Conservation (phyloP, 2,113 vertebrate species). For the Psittacula cyanocephala region DNA sequence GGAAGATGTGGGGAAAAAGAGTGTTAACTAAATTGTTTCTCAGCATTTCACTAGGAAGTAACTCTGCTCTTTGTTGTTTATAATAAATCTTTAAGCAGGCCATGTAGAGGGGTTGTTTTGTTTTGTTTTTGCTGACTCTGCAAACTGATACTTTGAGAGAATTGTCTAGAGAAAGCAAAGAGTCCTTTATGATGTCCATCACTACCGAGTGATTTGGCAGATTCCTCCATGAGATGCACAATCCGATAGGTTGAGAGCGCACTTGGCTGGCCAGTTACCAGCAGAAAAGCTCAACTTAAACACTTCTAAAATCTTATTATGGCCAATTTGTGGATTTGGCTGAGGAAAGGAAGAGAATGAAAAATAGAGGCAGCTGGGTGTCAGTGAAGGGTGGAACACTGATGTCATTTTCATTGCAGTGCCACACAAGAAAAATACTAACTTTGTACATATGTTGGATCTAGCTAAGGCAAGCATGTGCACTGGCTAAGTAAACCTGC, state of each 20-base stretch:
- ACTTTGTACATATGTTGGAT: accelerated
- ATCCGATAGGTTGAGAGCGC: not conserved
- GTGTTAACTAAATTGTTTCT: not conserved
- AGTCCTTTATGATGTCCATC: not conserved
- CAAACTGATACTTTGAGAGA: conserved; percentile 22
- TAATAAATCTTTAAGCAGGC: not conserved
- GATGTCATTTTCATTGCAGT: not conserved
- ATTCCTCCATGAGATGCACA: not conserved
- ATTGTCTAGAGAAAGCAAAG: conserved; percentile 15
- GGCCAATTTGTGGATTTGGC: conserved; percentile 38
- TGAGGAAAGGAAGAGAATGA: not conserved
- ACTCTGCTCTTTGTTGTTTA: not conserved
- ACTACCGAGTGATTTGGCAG: conserved; percentile 51
- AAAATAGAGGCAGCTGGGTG: conserved; percentile 31
- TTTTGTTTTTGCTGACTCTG: conserved; percentile 11
- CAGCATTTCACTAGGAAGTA: not conserved
- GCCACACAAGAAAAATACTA: not conserved
- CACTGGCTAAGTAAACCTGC: not conserved
- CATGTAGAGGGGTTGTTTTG: not conserved
- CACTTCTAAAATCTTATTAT: conserved; percentile 13
- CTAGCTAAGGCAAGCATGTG: not conserved
- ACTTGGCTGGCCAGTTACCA: conserved; percentile 30
- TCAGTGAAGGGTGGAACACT: not conserved
- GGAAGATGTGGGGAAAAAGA: not conserved
- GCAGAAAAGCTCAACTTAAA: conserved; percentile 38